phyloP scores from a whole-genome alignment of 2,888 invertebrate genomes.

The Acronicta leporina region DNA sequence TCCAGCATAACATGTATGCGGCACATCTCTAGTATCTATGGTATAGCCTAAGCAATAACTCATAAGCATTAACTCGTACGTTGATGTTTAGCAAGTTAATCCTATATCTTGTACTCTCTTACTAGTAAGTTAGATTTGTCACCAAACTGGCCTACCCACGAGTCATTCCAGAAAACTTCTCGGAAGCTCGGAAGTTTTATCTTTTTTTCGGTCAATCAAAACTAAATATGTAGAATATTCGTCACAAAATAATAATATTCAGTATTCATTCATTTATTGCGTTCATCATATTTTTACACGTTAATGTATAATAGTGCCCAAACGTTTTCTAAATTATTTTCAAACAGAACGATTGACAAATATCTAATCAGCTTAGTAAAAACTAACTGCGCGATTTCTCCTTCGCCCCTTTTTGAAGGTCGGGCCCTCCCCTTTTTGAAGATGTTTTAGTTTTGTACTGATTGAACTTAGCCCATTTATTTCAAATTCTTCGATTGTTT shows the following conservation, averaged over 20 bases:
- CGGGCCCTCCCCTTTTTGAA: slow-evolving; percentile 40
- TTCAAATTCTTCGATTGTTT: slow-evolving; percentile 60
- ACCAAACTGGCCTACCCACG: slow-evolving; percentile 48
- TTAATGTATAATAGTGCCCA: slow-evolving; percentile 5
- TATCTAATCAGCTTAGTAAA: slow-evolving; percentile 8
- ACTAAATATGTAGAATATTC: neutral
- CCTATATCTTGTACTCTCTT: slow-evolving; percentile 2
- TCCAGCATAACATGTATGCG: neutral
- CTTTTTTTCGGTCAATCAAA: slow-evolving; percentile 14
- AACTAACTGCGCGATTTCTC: too few relatives aligned
- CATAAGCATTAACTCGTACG: neutral
- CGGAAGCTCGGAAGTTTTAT: slow-evolving; percentile 7
- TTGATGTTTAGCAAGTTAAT: neutral
- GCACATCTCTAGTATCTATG: neutral
- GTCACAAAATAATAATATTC: slow-evolving; percentile 12
- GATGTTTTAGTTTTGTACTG: slow-evolving; percentile 48
- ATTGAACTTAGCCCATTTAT: slow-evolving; percentile 57
- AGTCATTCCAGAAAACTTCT: slow-evolving; percentile 16
- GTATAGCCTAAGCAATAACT: neutral
- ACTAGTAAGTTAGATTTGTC: slow-evolving; percentile 50
- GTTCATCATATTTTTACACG: too few relatives aligned
- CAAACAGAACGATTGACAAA: slow-evolving; percentile 6
- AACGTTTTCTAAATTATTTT: slow-evolving; percentile 10
- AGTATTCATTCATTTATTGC: too few relatives aligned
- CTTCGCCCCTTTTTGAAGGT: slow-evolving; percentile 38